Base-by-base conservation (phyloP, 2,888 invertebrate genomes). In the Drosophila lutescens region DNA sequence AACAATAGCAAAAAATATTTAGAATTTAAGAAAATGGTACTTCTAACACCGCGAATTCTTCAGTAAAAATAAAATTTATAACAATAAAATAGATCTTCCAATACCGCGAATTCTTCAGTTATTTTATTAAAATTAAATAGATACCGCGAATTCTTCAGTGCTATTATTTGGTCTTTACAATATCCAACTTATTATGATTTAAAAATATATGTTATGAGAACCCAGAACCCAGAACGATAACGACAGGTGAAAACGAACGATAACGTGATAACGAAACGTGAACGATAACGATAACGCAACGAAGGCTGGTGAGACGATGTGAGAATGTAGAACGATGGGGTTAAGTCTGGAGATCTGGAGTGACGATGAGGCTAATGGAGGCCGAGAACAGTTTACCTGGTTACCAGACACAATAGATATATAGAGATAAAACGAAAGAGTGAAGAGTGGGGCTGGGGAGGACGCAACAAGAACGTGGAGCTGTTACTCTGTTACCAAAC, bases 321-420 rank as follows among this genome's bases (percentile, higher is more conserved):
- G 61, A 83, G 65, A 54, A 66, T 66, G 65, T 59, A 54, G 43
- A 40, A 53, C 78, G 50, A 68, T 73, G 81, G 62, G 76, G 82
- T 79, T 87, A 82, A 60, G 57, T 54, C 51, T 57, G 76, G 71
- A 51, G 13, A 41, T 30, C 65, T 68, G 67, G 50, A 50, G 8
- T 36, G 30, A 34, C 57, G 51, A 58, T 69, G 57, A 51, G 57
- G 44, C 57, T 36, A 17, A 68, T 50, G 69, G 32, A 46, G 58
- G 58, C 58, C 50, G 44, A 71, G 40, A 65, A 78, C 76, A 40
- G 66, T 70, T 86, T 86, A 86, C 81, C 81, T 81, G 76, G 66
- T 86, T 78, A 80, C 78, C 76, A 51, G 34, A 62, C 51, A 86
- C 71, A 76, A 77, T 20, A 75, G 46, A 46, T 10, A 47, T 26